Evolutionary conservation across 1,140 invertebrate species (phyloP), one percentile per base, ranked within the genome.

Genomic region (Temnothorax longispinosus): DNA sequence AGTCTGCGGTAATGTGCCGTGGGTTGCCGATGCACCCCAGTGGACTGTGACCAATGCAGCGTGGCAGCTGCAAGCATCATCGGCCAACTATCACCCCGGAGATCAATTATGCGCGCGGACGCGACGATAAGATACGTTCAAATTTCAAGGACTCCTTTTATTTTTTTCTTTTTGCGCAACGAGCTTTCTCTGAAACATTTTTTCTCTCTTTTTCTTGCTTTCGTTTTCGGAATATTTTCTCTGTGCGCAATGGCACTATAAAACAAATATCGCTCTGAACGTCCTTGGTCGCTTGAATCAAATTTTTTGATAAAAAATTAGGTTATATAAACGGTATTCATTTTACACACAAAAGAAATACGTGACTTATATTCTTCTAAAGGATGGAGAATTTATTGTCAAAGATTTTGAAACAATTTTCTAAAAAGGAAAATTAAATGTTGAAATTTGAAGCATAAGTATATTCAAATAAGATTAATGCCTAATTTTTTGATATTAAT

Each of bases 1-100:
- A 94, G 91, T 85, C 94, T 91, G 50, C 93, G 92, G 90, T 94
- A 94, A 92, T 93, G 93, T 54, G 93, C 92, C 92, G 93, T 93
- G 47, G 91, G 92, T 91, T 93, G 93, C 67, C 76, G 80, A 74
- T 88, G 82, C 89, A 88, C 77, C 81, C 69, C 74, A 72, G 65
- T 87, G 67, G 90, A 90, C 81, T 91, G 90, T 72, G 87, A 89
- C 90, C 89, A 90, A 89, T 81, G 86, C 74, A 90, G 91, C 75
- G 90, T 85, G 87, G 88, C 87, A 87, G 92, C 94, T 94, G 93
- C 89, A 94, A 93, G 91, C 92, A 93, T 94, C 92, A 92, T 92
- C 89, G 91, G 90, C 78, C 87, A 91, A 85, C 80, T 87, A 65
- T 89, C 80, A 89, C 84, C 87, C 88, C 81, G 87, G 78, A 85